These are phyloP conservation scores for Pseudopodoces humilis DNA, from an alignment of 2,113 vertebrate species.

Conservation along the genomic window DNA sequence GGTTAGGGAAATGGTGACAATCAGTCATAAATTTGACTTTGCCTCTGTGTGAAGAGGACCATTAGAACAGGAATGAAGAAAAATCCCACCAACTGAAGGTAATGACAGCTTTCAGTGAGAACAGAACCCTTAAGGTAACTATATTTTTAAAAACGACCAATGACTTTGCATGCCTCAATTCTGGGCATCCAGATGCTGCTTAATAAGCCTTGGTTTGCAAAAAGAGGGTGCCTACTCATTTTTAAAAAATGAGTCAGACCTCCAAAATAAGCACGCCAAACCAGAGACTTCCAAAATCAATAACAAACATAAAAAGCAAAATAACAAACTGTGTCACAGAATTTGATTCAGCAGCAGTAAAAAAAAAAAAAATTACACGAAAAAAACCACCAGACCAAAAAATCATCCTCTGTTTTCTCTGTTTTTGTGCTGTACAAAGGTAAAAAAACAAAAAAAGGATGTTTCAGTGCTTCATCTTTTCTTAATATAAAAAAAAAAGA, in stretches of 20 bases:
- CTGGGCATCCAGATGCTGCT: not conserved
- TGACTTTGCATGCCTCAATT: not conserved
- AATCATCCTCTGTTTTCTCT: not conserved
- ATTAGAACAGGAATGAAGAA: constrained; percentile 39
- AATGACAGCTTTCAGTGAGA: constrained; percentile 23
- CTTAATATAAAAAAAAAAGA: constrained; percentile 48
- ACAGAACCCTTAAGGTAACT: not conserved
- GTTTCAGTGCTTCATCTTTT: constrained; percentile 36
- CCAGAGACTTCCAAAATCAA: constrained; percentile 51
- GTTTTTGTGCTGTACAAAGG: constrained; percentile 39
- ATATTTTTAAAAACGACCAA: not conserved
- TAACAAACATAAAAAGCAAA: constrained; percentile 51
- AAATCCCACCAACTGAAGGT: constrained; percentile 12
- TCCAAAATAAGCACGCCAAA: constrained; percentile 36
- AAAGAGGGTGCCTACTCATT: constrained; percentile 31
- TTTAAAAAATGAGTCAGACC: constrained; percentile 35
- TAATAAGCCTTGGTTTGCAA: constrained; percentile 28
- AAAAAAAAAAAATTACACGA: not conserved
- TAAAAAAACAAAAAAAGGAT: not conserved
- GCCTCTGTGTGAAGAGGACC: constrained; percentile 26
- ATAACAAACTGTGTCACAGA: constrained; percentile 31
- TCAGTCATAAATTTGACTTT: constrained; percentile 52
- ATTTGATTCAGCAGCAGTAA: constrained; percentile 26
- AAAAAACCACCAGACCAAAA: not conserved
- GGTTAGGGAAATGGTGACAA: constrained; percentile 53